A percentile compares a stretch with the other conserved stretches of the same genome.
Conservation (phyloP, 2,113 vertebrate species). For the Thermophis baileyi region DNA sequence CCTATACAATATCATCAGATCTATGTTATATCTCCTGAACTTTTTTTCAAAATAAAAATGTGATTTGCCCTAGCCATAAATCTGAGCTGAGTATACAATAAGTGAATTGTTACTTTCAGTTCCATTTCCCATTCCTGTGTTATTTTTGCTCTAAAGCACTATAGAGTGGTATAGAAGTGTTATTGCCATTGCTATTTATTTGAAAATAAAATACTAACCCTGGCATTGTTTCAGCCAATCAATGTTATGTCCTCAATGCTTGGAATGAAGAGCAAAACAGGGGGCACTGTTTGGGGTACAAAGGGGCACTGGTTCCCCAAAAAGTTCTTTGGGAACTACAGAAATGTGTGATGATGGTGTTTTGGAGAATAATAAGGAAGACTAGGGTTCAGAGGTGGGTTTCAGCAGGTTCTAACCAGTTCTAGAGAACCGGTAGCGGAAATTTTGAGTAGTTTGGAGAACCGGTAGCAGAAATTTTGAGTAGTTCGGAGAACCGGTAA, state of each 20-base stretch:
- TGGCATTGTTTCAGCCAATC: neutral
- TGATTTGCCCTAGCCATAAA: neutral
- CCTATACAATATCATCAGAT: neutral
- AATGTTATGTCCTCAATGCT: neutral
- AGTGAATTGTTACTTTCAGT: neutral
- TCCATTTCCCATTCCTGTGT: neutral
- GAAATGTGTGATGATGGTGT: neutral
- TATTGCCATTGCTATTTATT: neutral
- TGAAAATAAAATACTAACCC: constrained; percentile 23
- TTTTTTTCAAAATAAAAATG: neutral
- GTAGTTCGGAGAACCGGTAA: too few relatives aligned
- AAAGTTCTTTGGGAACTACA: neutral
- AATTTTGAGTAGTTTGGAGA: too few relatives aligned
- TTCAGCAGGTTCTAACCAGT: too few relatives aligned
- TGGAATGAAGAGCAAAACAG: neutral
- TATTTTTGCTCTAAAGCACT: neutral
- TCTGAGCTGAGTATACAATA: neutral
- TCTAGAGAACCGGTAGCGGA: too few relatives aligned
- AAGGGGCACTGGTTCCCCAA: neutral
- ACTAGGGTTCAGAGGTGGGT: neutral
- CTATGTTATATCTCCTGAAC: neutral
- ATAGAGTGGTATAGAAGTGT: neutral
- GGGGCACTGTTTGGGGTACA: neutral
- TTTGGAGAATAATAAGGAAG: neutral
- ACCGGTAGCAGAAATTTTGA: too few relatives aligned